These are phyloP conservation scores for Centropus bengalensis DNA, from an alignment of 2,113 vertebrate genomes.

Conservation along the genomic window DNA sequence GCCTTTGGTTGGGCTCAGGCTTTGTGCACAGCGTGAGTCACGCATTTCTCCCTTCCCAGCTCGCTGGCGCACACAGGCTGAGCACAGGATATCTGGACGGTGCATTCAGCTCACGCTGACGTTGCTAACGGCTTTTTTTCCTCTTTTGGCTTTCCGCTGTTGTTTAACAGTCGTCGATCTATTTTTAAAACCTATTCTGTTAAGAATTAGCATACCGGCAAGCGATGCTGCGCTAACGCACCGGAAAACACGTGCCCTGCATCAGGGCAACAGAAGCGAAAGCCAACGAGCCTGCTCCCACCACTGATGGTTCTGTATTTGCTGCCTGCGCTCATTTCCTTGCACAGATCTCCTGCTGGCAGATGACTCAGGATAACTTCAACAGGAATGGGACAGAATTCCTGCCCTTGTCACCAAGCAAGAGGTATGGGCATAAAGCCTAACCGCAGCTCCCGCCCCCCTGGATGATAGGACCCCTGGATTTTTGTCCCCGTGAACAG, in stretches of 20 bases:
- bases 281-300: background rate
- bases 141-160: slow-evolving; percentile 20
- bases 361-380: background rate
- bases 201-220: slow-evolving; percentile 9
- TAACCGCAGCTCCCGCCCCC: background rate
- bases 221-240: background rate
- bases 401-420: background rate
- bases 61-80: background rate
- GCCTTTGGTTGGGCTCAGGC: accelerated
- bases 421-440: background rate
- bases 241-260: slow-evolving; percentile 45
- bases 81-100: background rate
- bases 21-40: background rate
- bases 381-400: background rate
- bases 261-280: background rate
- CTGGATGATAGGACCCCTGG: accelerated
- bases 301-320: background rate
- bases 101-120: background rate
- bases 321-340: background rate
- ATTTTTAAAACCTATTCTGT: slow-evolving; percentile 50
- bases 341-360: background rate
- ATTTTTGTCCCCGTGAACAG: background rate
- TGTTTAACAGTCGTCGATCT: background rate
- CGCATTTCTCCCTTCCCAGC: background rate
- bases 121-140: background rate